These are phyloP conservation scores for Centropus bengalensis DNA, from an alignment of 2,113 vertebrate species.

Conservation along the genomic window DNA sequence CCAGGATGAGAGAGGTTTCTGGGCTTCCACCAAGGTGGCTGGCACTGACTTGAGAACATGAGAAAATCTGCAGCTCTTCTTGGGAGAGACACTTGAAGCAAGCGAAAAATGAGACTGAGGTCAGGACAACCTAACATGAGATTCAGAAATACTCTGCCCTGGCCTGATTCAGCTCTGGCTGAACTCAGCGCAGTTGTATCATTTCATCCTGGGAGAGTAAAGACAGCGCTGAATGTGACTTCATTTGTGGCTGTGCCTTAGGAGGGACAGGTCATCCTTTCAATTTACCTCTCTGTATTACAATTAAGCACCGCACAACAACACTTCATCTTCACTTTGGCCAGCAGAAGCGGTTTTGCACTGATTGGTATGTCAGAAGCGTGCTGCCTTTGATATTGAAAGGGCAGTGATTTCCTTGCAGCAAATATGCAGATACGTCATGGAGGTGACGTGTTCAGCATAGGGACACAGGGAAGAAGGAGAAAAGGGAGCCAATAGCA, in stretches of 20 bases:
- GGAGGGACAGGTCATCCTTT: background rate
- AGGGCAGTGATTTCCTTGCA: constrained; percentile 10
- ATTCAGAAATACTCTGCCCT: background rate
- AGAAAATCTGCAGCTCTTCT: background rate
- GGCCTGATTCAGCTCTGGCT: background rate
- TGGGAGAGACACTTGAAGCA: background rate
- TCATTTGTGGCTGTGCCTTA: background rate
- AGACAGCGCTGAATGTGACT: background rate
- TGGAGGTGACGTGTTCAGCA: background rate
- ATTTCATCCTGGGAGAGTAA: background rate
- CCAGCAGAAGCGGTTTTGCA: background rate
- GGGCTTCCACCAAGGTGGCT: background rate
- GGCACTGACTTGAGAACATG: background rate
- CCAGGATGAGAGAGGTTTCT: accelerated
- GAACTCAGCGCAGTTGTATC: background rate
- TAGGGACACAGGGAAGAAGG: background rate
- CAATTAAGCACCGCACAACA: background rate
- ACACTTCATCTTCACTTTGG: background rate
- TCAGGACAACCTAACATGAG: background rate
- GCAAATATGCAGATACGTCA: constrained; percentile 3
- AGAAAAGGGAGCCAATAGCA: constrained; percentile 8
- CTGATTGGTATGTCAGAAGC: background rate
- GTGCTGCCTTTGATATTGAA: background rate
- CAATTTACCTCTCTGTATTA: background rate
- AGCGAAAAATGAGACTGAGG: background rate